Conservation (phyloP, 2,113 vertebrate genomes). For the Rissa tridactyla region DNA sequence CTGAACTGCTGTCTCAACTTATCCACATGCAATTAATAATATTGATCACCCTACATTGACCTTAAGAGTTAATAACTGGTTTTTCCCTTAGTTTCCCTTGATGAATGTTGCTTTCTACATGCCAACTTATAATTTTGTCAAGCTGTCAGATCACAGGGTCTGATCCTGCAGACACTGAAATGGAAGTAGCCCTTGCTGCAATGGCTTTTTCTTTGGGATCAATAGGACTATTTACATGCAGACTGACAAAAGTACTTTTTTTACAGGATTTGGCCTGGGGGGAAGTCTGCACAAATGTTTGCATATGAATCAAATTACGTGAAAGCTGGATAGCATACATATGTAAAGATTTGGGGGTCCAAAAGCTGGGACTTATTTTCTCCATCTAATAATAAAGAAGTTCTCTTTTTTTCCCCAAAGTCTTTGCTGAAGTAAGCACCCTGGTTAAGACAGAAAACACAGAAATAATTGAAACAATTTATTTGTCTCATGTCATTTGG, state of each 20-base stretch:
- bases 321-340: neutral
- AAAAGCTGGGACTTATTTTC: neutral
- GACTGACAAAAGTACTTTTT: neutral
- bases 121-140: neutral
- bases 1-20: slow-evolving; percentile 18
- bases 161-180: neutral
- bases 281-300: neutral
- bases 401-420: neutral
- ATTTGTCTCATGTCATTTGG: neutral
- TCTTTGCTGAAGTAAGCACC: neutral
- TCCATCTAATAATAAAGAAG: neutral
- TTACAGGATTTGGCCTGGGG: neutral
- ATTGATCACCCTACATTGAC: slow-evolving; percentile 12
- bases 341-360: neutral
- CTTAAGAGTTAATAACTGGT: slow-evolving; percentile 10
- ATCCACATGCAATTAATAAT: slow-evolving; percentile 30
- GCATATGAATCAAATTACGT: neutral
- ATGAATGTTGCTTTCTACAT: neutral
- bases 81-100: neutral
- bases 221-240: neutral
- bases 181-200: neutral
- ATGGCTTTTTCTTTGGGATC: neutral
- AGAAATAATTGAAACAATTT: neutral
- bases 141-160: neutral
- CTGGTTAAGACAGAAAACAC: neutral